These are phyloP conservation scores for Stegana nigrithorax DNA, from an alignment of 2,888 invertebrate genomes.

Conservation along the genomic window DNA sequence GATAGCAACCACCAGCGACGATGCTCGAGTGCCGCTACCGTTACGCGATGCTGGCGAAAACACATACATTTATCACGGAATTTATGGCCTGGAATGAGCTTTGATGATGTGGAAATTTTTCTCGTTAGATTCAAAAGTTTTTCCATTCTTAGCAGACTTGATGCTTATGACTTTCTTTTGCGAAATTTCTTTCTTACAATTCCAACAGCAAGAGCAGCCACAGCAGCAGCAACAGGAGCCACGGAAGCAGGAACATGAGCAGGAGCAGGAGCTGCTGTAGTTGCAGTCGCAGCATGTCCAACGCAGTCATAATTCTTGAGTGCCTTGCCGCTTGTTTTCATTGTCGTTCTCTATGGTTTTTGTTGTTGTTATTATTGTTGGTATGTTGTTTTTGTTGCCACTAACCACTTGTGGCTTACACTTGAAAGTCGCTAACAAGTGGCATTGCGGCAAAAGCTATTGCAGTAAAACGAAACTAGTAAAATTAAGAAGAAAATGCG, in stretches of 20 bases:
- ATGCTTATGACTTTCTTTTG: background rate
- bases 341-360: background rate
- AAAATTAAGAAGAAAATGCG: conserved; percentile 55
- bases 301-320: conserved; percentile 27
- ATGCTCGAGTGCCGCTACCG: conserved; percentile 2
- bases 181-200: background rate
- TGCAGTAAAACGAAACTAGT: conserved; percentile 19
- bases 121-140: conserved; percentile 63
- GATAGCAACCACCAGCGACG: background rate
- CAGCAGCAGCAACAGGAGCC: background rate
- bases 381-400: conserved; percentile 3
- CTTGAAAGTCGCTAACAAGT: conserved; percentile 39
- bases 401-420: conserved; percentile 58
- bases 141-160: background rate
- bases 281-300: too few species aligned
- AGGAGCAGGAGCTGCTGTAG: conserved; percentile 42
- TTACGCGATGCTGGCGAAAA: too few species aligned
- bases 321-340: too few species aligned
- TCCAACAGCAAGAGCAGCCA: too few species aligned
- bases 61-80: conserved; percentile 67
- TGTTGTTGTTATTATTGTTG: background rate
- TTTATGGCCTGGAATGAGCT: conserved; percentile 68
- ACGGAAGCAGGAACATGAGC: conserved; percentile 13
- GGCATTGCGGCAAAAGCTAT: conserved; percentile 15
- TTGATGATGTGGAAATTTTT: conserved; percentile 69